Evolutionary conservation across 1,140 invertebrate species (phyloP), one percentile per base, ranked within the genome.

Genomic region (Zaprionus vittiger): DNA sequence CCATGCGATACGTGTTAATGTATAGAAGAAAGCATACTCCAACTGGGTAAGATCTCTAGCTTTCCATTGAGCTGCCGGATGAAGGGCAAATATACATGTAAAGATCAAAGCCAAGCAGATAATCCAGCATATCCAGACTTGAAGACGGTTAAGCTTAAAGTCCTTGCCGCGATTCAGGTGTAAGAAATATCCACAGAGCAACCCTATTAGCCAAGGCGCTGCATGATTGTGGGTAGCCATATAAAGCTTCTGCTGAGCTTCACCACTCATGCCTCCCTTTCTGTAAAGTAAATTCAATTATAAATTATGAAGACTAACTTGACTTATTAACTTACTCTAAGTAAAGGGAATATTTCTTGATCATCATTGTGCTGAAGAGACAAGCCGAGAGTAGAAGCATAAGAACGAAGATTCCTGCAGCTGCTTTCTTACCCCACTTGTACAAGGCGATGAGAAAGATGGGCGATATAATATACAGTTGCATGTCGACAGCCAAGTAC

Each of bases 401-500:
- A 0, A 86, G 44, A 4, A 73, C 22, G 1, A 80, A 47, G 24
- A 91, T 86, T 11, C 61, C 70, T 2, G 66, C 55, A 1, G 79
- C 78, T 11, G 71, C 77, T 49, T 71, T 83, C 15, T 68, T 81
- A 11, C 94, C 93, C 94, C 94, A 95, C 62, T 93, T 94, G 94
- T 95, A 95, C n/a, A 96, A 83, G 12, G 94, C 93, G 81, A 95
- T 95, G 63, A 97, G 94, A 57, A 98, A 94, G 20, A 97, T 92
- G 1, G 96, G 96, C 4, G 96, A 95, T 9, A 97, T 86, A 59
- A 97, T 93, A 91, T 97, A 97, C 49, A 98, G 94, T 91, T 98
- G 97, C 75, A 97, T 97, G 86, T 98, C 97, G 61, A 96, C 96
- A 1, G 97, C 95, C 61, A 98, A 93, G 83, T 98, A 98, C 97